These are phyloP conservation scores for Meliscaeva auricollis DNA, from an alignment of 2,888 invertebrate genomes.

Conservation along the genomic window DNA sequence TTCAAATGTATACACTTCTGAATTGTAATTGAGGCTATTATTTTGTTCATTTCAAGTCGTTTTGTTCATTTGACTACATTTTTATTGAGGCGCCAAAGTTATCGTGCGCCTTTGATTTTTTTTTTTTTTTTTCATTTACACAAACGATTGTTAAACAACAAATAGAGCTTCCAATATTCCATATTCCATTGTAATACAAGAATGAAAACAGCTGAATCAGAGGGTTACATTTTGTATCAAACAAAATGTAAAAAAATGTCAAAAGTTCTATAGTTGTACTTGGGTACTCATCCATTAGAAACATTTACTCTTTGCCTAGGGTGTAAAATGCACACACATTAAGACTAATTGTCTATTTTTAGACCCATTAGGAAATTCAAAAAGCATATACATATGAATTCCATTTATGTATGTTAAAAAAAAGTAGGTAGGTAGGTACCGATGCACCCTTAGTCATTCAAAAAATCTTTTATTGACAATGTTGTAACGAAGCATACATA, in stretches of 20 bases:
- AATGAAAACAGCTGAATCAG: background rate
- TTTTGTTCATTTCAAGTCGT: no score
- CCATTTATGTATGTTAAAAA: background rate
- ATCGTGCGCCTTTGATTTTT: no score
- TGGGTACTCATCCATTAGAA: constrained; percentile 20
- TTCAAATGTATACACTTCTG: no score
- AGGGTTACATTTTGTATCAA: background rate
- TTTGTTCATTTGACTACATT: no score
- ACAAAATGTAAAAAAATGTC: background rate
- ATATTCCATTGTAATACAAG: no score
- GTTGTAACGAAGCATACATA: no score
- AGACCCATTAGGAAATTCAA: constrained; percentile 6
- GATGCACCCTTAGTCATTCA: background rate
- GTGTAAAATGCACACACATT: constrained; percentile 27
- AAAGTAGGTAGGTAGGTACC: background rate
- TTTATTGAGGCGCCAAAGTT: no score
- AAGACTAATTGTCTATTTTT: constrained; percentile 28
- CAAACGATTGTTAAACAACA: no score
- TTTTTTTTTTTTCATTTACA: no score
- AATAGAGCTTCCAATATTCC: no score
- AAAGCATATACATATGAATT: background rate
- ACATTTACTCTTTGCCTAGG: constrained; percentile 17
- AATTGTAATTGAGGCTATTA: no score
- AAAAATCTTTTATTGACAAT: background rate
- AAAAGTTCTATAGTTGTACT: background rate